phyloP scores from a whole-genome alignment of 2,113 vertebrate species.

The Lagopus muta region DNA sequence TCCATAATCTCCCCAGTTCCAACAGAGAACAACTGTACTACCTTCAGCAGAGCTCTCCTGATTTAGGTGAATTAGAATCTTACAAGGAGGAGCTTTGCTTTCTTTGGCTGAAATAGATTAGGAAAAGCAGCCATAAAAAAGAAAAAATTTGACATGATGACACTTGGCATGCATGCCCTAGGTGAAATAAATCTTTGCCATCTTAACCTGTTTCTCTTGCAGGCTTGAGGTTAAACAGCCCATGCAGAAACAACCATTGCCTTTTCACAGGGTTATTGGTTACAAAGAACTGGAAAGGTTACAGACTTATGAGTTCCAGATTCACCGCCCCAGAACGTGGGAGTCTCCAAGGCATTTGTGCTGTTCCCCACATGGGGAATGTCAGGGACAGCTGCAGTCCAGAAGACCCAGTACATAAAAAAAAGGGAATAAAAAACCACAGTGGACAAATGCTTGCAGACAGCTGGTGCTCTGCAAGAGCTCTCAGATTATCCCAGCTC shows the following conservation, averaged over 20 bases:
- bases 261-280: neutral
- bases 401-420: neutral
- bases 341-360: neutral
- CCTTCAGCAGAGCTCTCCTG: neutral
- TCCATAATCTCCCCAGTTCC: neutral
- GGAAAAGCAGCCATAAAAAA: neutral
- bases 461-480: neutral
- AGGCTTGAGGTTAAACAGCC: neutral
- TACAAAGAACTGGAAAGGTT: neutral
- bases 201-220: neutral
- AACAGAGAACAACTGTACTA: neutral
- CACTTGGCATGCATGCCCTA: fast-evolving
- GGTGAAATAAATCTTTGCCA: neutral
- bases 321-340: neutral
- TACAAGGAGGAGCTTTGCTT: neutral
- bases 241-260: neutral
- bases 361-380: neutral
- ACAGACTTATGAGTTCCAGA: neutral
- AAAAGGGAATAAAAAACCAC: neutral
- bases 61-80: neutral
- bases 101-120: neutral
- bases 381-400: neutral
- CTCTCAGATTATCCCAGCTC: neutral
- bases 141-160: neutral
- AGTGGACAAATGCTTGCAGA: fast-evolving